Evolutionary conservation across 2,113 vertebrate genomes (phyloP), one percentile per base, ranked within the genome.

Genomic region (Pristiophorus japonicus): DNA sequence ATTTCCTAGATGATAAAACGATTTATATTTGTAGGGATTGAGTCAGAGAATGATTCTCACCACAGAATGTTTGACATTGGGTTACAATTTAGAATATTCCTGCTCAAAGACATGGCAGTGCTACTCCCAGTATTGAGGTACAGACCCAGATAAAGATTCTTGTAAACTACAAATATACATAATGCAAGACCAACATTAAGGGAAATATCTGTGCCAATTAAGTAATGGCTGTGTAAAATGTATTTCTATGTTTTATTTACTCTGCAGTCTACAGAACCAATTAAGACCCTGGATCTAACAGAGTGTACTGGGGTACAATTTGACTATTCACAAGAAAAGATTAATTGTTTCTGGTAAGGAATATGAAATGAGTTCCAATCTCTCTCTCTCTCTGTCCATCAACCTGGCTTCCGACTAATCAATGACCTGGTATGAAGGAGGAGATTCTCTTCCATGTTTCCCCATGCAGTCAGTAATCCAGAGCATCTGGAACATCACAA

Each of bases 281-380:
- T 99, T 96, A 97, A 98, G 94, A 98, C 97, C 11, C 97, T 99
- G 94, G 98, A 99, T 95, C 97, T 99, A 95, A 98, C 96, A 1
- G 98, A 98, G 96, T 99, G 99, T 95, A 98, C 99, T 20, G 99
- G 98, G 0, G 98, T 99, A 47, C 99, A 99, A 95, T 99, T 99
- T 96, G 99, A 99, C 97, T 99, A 99, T 95, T 98, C 98, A 95
- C 99, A 99, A 96, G 98, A 99, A 95, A 98, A 97, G 96, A 98
- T 99, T 90, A 99, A 99, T 97, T 99, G 99, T 96, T 99, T 99
- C 97, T 99, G 99, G 99, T 99, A 97, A 98, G 98, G 45, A 95
- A 38, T 63, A 20, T 38, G 12, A 34, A 51, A 59, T 34, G 34
- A 90, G 18, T 55, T 27, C n/a, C n/a, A n/a, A n/a, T 55, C 47